These are phyloP conservation scores for Amyelois transitella DNA, from an alignment of 1,140 invertebrate genomes.

Conservation along the genomic window DNA sequence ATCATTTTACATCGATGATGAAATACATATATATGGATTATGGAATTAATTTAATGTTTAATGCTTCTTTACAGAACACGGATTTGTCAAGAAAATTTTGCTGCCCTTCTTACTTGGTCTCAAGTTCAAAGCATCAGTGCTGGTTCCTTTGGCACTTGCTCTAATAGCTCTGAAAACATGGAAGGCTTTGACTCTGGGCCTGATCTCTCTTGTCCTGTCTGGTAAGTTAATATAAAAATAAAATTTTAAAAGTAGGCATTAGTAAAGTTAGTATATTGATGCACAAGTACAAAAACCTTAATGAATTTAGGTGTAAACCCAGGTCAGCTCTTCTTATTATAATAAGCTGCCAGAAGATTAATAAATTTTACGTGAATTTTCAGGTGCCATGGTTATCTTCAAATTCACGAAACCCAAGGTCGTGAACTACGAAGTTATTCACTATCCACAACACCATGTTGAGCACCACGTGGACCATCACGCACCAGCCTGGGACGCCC, in stretches of 20 bases:
- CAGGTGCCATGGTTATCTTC: conserved; percentile 87
- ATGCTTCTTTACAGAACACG: conserved; percentile 76
- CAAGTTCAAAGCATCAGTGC: conserved; percentile 88
- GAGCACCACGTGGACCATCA: conserved; percentile 77
- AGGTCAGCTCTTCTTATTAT: too few species aligned
- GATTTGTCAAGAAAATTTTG: conserved; percentile 87
- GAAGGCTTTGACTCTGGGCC: conserved; percentile 88
- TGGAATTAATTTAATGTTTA: not conserved
- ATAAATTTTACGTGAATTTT: conserved; percentile 6
- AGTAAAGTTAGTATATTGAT: not conserved
- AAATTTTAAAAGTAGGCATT: not conserved
- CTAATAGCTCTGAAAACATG: conserved; percentile 90
- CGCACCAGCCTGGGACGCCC: conserved; percentile 69
- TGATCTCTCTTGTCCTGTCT: conserved; percentile 87
- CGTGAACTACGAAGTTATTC: conserved; percentile 88
- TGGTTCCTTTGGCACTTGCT: conserved; percentile 85
- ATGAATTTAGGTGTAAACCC: too few species aligned
- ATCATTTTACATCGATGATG: not conserved
- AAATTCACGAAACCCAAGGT: conserved; percentile 89
- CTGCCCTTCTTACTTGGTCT: conserved; percentile 88
- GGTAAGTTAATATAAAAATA: conserved; percentile 34
- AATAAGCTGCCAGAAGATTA: too few species aligned
- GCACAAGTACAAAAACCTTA: too few species aligned
- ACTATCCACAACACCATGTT: conserved; percentile 86
- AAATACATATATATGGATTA: not conserved